phyloP scores from a whole-genome alignment of 2,113 vertebrate species.

The Lagopus muta region DNA sequence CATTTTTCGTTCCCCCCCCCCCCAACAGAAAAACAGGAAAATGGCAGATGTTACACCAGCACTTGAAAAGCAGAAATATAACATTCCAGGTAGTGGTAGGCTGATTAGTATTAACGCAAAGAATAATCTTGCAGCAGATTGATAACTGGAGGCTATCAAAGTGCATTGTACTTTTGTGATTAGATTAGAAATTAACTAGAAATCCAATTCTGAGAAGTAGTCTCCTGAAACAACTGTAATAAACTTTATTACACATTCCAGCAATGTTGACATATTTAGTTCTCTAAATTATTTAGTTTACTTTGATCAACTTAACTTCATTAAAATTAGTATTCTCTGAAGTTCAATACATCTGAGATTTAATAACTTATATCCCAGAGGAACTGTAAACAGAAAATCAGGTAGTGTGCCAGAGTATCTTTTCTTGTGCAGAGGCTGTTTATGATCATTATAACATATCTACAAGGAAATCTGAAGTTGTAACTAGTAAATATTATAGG shows the following conservation, averaged over 20 bases:
- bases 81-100: not conserved
- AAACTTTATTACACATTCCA: constrained; percentile 4
- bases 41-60: not conserved
- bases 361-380: not conserved
- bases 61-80: not conserved
- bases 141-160: not conserved
- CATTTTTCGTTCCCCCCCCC: too few relatives aligned
- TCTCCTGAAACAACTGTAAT: not conserved
- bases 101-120: not conserved
- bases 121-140: not conserved
- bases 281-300: constrained; percentile 7
- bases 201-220: not conserved
- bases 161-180: not conserved
- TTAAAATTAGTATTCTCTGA: not conserved
- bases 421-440: not conserved
- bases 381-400: not conserved
- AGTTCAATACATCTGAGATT: not conserved
- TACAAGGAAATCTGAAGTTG: not conserved
- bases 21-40: not conserved
- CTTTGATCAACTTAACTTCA: constrained; percentile 30
- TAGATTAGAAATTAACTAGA: not conserved
- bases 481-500: not conserved
- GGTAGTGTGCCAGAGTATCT: not conserved
- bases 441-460: not conserved
- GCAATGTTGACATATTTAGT: not conserved